Base-by-base conservation (phyloP, 2,113 vertebrate genomes). In the Rhinopithecus roxellana region DNA sequence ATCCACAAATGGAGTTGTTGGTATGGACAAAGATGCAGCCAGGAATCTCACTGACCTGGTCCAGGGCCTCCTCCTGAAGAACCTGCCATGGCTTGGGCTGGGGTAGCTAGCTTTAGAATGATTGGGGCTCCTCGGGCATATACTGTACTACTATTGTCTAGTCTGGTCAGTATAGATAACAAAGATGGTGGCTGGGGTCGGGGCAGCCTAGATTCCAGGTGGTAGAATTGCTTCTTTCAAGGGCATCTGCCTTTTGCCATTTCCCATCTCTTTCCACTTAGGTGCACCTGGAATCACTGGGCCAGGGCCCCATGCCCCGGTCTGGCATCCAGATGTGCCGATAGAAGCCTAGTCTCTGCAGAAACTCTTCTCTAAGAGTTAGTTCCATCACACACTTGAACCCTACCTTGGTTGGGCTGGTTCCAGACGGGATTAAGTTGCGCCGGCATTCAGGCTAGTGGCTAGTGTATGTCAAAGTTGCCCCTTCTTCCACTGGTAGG, bases 171-270 rank as follows among this genome's bases (percentile, higher is more conserved):
- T 77, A 93, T 99, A 99, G 55, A 99, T 97, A 87, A 99, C 98
- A 59, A 99, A 99, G 97, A 99, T 99, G 23, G 99, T 98, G 27
- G 99, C 52, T 16, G 99, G 97, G 35, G 99, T 96, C 0, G 97
- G 94, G 43, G 27, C 78, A 99, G 98, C 77, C 99, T 99, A 50
- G 89, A 98, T 98, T 99, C 99, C 90, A 99, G 98, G 45, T 96
- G 70, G 90, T 99, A 99, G n/a, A 99, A 97, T 48, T 99, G 99
- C 92, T 99, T 99, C 98, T 99, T 99, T 99, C 99, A 99, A 7
- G 99, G 99, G 96, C 99, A 99, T 4, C 99, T 99, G 0, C 99
- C 99, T 95, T 99, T 98, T 0, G 98, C 97, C 88, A 99, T 98
- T 93, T 99, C 40, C 90, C 99, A 32, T 52, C 99, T 95, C 98